Evolutionary conservation across 2,113 vertebrate species (phyloP).

Genomic region (Rhynchopsitta pachyrhyncha): DNA sequence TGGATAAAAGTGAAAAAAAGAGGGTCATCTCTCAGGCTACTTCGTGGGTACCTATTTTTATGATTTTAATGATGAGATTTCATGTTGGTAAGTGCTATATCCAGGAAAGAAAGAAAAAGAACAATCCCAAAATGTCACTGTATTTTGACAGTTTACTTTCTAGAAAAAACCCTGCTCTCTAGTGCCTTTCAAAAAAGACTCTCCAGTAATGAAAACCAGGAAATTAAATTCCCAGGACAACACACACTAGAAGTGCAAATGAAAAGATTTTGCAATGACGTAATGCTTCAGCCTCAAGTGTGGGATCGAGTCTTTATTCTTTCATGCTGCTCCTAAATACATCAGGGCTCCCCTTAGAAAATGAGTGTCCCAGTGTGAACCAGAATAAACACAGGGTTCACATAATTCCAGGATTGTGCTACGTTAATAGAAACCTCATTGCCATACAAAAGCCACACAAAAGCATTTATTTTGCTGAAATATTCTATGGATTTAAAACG

Average conservation of each 20-base stretch:
- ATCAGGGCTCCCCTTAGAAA: not conserved
- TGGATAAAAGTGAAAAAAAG: not conserved
- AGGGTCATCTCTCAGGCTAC: not conserved
- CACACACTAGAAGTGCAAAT: not conserved
- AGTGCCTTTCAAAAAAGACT: constrained; percentile 38
- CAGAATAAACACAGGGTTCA: not conserved
- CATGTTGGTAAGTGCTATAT: not conserved
- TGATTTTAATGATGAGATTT: not conserved
- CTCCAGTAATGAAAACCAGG: constrained; percentile 11
- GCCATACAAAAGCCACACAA: not conserved
- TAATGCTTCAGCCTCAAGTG: not conserved
- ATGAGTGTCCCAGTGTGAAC: not conserved
- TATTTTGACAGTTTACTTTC: not conserved
- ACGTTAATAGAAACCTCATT: constrained; percentile 11
- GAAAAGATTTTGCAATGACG: constrained; percentile 25
- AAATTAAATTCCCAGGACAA: constrained; percentile 42
- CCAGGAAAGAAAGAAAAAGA: not conserved
- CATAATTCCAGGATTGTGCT: not conserved
- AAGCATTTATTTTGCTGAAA: not conserved
- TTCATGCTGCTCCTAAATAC: not conserved
- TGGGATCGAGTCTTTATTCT: not conserved
- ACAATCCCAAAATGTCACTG: not conserved
- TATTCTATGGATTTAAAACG: constrained; percentile 6
- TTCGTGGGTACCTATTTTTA: not conserved
- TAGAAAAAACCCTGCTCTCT: not conserved